Percentiles rank a stretch among this genome's conserved stretches.
phyloP scores from a whole-genome alignment of 2,797 vertebrate species.

The Chanos chanos region DNA sequence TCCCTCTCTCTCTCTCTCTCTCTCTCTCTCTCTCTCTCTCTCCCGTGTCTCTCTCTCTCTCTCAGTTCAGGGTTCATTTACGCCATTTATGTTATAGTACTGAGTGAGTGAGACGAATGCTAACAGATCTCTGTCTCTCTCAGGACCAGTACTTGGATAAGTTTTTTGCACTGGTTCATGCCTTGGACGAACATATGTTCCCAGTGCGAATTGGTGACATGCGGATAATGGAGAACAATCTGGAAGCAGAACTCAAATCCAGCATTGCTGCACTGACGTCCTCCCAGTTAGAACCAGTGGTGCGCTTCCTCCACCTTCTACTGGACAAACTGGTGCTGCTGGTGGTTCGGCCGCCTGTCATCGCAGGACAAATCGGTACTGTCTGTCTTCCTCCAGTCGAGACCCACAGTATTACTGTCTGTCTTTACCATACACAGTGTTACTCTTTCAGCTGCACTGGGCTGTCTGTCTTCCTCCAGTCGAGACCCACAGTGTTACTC shows the following conservation, averaged over 20 bases:
- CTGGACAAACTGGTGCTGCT: slow-evolving; percentile 96
- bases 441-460: too few relatives aligned
- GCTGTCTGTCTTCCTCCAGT: too few relatives aligned
- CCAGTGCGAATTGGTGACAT: slow-evolving; percentile 96
- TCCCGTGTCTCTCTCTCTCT: too few relatives aligned
- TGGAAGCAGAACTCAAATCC: slow-evolving; percentile 93
- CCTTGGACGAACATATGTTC: slow-evolving; percentile 98
- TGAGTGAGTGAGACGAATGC: too few relatives aligned
- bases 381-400: neutral
- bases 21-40: too few relatives aligned
- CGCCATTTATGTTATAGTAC: too few relatives aligned
- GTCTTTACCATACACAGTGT: too few relatives aligned
- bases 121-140: neutral
- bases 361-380: slow-evolving; percentile 96
- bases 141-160: slow-evolving; percentile 97
- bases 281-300: slow-evolving; percentile 93
- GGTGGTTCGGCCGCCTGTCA: slow-evolving; percentile 93
- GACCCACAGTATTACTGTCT: too few relatives aligned
- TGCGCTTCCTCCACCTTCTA: slow-evolving; percentile 96
- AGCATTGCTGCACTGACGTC: slow-evolving; percentile 92
- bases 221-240: slow-evolving; percentile 98
- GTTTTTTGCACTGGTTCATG: slow-evolving; percentile 97
- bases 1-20: too few relatives aligned
- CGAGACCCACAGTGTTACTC: too few relatives aligned
- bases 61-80: too few relatives aligned